A percentile compares a stretch with the other conserved stretches of the same genome.
phyloP scores from a whole-genome alignment of 2,888 invertebrate genomes.

The Oeneis ivallda region DNA sequence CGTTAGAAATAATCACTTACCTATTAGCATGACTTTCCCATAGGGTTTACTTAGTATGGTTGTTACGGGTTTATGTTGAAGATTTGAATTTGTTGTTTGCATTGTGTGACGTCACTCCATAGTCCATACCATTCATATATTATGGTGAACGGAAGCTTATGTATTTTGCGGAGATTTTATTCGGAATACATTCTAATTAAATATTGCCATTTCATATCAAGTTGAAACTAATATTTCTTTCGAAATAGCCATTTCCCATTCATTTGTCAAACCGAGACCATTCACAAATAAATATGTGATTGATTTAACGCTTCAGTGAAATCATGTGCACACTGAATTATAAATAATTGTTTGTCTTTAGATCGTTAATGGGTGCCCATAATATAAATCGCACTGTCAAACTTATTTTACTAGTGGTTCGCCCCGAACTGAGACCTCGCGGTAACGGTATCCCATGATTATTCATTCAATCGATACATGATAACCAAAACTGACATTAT shows the following conservation, averaged over 20 bases:
- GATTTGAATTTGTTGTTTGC: conserved; percentile 11
- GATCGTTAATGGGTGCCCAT: neutral
- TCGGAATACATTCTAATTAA: neutral
- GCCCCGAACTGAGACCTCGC: too few species aligned
- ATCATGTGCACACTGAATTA: conserved; percentile 4
- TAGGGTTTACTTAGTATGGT: conserved; percentile 10
- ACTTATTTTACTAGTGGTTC: too few species aligned
- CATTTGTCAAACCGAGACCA: conserved; percentile 13
- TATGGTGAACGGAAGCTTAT: conserved; percentile 56
- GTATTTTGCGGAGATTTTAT: conserved; percentile 42
- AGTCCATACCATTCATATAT: conserved; percentile 50
- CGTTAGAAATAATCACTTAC: conserved; percentile 34
- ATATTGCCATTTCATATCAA: conserved; percentile 11
- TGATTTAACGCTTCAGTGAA: conserved; percentile 21
- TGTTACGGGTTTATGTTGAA: conserved; percentile 21
- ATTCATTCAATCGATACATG: too few species aligned
- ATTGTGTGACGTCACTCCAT: conserved; percentile 47
- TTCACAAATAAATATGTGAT: conserved; percentile 38
- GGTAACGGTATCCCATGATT: too few species aligned
- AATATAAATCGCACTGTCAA: neutral
- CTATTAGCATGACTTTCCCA: conserved; percentile 38
- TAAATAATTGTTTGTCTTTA: conserved; percentile 13
- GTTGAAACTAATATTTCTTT: conserved; percentile 19
- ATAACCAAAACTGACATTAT: too few species aligned
- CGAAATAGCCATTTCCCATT: conserved; percentile 9